phyloP scores from a whole-genome alignment of 2,113 vertebrate genomes.

The Columba livia region DNA sequence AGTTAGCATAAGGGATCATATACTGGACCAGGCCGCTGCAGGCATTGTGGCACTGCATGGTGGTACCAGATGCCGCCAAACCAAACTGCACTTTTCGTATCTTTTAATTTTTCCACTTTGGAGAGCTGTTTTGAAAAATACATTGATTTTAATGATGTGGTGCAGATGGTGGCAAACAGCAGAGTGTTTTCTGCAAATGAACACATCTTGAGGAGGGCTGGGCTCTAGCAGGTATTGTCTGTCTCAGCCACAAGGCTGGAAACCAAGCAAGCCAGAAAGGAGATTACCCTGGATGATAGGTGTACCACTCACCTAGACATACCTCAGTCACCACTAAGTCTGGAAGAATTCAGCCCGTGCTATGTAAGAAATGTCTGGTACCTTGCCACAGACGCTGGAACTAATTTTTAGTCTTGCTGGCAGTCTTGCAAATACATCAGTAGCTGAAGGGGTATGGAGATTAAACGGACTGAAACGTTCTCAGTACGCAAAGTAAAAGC shows the following conservation, averaged over 20 bases:
- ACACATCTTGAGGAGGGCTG: background rate
- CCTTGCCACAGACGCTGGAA: background rate
- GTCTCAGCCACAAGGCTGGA: background rate
- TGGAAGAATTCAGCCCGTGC: background rate
- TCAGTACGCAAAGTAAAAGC: background rate
- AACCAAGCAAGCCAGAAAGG: background rate
- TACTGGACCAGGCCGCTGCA: background rate
- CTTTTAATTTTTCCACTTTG: background rate
- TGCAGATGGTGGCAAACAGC: background rate
- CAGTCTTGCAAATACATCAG: background rate
- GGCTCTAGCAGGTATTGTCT: background rate
- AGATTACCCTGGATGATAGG: background rate
- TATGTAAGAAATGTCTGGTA: background rate
- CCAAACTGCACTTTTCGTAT: background rate
- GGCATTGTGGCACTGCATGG: background rate
- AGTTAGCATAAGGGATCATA: background rate
- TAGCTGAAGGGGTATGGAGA: background rate
- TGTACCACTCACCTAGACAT: background rate
- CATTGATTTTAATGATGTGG: background rate
- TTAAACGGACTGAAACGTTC: background rate
- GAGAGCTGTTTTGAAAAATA: background rate
- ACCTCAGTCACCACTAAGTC: background rate
- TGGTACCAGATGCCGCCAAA: background rate
- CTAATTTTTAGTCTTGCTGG: background rate
- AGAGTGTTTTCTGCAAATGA: background rate